A percentile compares a stretch with the other conserved stretches of the same genome.
Evolutionary conservation across 2,797 vertebrate genomes (phyloP).

Genomic region (Rhinoraja longicauda): DNA sequence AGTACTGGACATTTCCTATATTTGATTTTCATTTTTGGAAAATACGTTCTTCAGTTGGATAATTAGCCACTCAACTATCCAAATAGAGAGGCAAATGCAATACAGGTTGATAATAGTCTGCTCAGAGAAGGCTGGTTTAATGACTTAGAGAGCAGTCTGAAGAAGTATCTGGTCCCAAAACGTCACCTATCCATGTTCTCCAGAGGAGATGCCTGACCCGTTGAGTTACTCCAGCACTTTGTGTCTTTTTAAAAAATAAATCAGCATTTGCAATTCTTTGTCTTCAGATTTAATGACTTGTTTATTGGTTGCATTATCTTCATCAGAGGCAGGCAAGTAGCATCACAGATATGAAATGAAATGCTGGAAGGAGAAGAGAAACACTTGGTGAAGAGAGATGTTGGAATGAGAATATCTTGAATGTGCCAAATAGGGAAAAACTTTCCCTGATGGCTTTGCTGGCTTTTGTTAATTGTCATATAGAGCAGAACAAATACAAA

Average conservation of each 20-base stretch:
- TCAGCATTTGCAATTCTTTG: too few relatives aligned
- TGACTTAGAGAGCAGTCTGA: background rate
- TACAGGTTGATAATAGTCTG: background rate
- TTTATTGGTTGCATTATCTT: background rate
- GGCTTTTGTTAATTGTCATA: background rate
- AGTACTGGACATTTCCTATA: background rate
- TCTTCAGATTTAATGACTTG: background rate
- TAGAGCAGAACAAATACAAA: background rate
- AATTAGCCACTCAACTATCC: background rate
- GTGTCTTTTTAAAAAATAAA: too few relatives aligned
- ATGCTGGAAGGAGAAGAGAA: background rate
- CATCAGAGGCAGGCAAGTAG: background rate
- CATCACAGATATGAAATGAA: background rate
- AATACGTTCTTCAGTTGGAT: background rate
- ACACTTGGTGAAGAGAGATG: background rate
- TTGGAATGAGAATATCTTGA: background rate
- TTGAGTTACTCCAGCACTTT: too few relatives aligned
- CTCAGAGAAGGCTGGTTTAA: conserved; percentile 8
- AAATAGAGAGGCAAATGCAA: background rate
- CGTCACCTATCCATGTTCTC: too few relatives aligned
- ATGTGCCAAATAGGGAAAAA: background rate
- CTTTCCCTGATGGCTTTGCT: background rate
- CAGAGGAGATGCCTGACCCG: too few relatives aligned
- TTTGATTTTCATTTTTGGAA: background rate
- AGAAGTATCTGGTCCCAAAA: too few relatives aligned